These are phyloP conservation scores for Bombylius discolor DNA, from an alignment of 2,888 invertebrate species.

Conservation along the genomic window DNA sequence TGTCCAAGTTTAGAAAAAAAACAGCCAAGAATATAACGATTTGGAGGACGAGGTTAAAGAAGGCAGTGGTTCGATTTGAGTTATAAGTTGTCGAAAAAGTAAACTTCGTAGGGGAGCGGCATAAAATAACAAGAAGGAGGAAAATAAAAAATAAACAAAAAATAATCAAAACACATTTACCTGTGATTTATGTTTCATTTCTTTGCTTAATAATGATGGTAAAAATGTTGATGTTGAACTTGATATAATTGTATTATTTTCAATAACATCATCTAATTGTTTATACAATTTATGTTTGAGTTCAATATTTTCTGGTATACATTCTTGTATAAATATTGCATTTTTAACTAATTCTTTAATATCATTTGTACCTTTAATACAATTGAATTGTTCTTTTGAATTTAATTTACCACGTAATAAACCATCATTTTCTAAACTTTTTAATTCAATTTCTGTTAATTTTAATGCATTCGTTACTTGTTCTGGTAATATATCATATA, in stretches of 20 bases:
- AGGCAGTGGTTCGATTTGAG: no score
- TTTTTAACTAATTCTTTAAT: conserved; percentile 58
- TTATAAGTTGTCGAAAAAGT: no score
- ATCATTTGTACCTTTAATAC: conserved; percentile 60
- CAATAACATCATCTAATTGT: conserved; percentile 63
- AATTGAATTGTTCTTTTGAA: conserved; percentile 59
- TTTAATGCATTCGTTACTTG: conserved; percentile 61
- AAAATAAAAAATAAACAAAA: background rate
- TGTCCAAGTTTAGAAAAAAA: no score
- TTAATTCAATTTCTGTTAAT: conserved; percentile 60
- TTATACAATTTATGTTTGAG: conserved; percentile 70
- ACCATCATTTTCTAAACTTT: conserved; percentile 53
- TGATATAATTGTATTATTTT: conserved; percentile 66
- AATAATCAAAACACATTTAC: conserved; percentile 26
- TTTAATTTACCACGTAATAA: conserved; percentile 62
- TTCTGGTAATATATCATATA: conserved; percentile 70
- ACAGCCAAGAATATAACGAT: no score
- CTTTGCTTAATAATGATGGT: conserved; percentile 75
- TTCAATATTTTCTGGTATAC: conserved; percentile 79
- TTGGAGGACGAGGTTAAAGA: no score
- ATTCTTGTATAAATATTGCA: conserved; percentile 80
- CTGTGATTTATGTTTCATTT: conserved; percentile 56
- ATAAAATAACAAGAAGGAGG: background rate
- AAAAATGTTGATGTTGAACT: conserved; percentile 89
- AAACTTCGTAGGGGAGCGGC: no score